Base-by-base conservation (phyloP, 2,113 vertebrate genomes). In the Oryzias javanicus region DNA sequence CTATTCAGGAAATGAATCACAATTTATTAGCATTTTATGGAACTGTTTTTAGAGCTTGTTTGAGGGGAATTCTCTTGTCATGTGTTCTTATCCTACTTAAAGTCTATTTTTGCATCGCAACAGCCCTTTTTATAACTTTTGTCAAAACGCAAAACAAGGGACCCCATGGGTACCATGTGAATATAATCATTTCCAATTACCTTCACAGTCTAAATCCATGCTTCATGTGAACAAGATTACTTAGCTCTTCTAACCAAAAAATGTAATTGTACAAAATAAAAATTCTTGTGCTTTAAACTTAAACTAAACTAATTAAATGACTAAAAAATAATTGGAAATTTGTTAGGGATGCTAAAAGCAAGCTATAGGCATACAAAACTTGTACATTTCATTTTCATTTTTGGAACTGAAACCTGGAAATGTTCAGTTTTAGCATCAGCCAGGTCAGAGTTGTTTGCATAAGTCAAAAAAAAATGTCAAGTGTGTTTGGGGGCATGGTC, bases 401-500 rank as follows among this genome's bases (percentile, higher is more conserved):
- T 16, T 42, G 22, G 15, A 55, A 58, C 27, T 71, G 42, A 59
- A 67, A 65, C 25, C 44, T 50, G 48, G 7, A 15, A 25, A 65
- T 66, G 22, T 54, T 81, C 71, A 68, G 51, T 69, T 55, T 54
- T 12, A 42, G 16, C 16, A 58, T 74, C 54, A 53, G 55, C 35
- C 44, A 49, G 12, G 66, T 68, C 48, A 42, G 25, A 46, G 35
- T 16, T 76, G 62, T 80, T 79, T 72, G 54, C 55, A 59, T 46
- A 67, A 22, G 22, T 22, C 3, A 22, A 22, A 22, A 22, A 22
- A 22, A 22, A 22, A 54, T 81, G 42, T 24, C 55, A 59, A 72
- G 75, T 82, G 49, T 62, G 55, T 79, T 77, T 82, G 80, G 80
- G 70, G 77, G 55, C 46, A 66, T 66, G 53, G 70, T 84, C 58